A percentile compares a stretch with the other conserved stretches of the same genome.
Evolutionary conservation across 2,888 invertebrate genomes (phyloP).

Genomic region (Terebella lapidaria): DNA sequence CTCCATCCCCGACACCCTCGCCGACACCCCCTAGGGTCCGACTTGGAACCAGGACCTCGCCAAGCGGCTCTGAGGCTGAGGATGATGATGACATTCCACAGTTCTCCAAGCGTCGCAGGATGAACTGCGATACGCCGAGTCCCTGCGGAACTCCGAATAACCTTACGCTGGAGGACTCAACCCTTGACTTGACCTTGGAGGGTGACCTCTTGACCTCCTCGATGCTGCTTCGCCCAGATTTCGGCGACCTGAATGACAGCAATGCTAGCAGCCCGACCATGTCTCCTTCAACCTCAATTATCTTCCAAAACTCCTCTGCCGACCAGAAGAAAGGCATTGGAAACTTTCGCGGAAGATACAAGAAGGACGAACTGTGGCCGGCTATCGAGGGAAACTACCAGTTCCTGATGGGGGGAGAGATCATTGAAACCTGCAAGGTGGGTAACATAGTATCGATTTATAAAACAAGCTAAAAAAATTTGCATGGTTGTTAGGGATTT

Average conservation of each 20-base stretch:
- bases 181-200: neutral
- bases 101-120: neutral
- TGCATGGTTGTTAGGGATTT: too few species aligned
- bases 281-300: neutral
- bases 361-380: constrained; percentile 66
- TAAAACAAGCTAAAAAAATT: neutral
- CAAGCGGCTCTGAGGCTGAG: neutral
- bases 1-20: neutral
- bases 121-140: neutral
- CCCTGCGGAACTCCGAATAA: neutral
- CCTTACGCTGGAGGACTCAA: neutral
- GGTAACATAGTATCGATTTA: constrained; percentile 14
- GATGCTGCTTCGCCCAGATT: too few species aligned
- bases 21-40: neutral
- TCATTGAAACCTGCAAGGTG: constrained; percentile 81
- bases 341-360: constrained; percentile 2
- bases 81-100: neutral
- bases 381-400: constrained; percentile 85
- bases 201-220: neutral
- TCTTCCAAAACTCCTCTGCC: neutral
- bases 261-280: neutral
- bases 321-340: neutral
- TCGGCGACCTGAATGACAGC: neutral
- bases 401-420: constrained; percentile 91
- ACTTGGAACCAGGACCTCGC: neutral